These are phyloP conservation scores for Acanthopleura granulata DNA, from an alignment of 2,888 invertebrate genomes.

Conservation along the genomic window DNA sequence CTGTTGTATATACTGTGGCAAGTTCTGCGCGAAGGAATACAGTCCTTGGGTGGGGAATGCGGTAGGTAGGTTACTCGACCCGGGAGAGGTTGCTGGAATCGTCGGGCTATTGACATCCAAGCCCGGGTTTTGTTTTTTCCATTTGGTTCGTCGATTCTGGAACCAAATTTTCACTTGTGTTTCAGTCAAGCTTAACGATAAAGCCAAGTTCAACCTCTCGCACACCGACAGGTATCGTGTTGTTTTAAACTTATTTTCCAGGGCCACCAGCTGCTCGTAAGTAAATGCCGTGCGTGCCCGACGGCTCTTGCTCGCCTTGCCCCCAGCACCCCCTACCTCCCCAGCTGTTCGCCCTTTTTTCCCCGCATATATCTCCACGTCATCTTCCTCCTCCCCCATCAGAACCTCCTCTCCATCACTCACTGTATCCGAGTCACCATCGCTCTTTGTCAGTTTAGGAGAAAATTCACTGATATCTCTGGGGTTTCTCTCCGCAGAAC, in stretches of 20 bases:
- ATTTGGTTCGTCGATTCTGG: slow-evolving; percentile 92
- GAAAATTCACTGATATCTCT: too few species aligned
- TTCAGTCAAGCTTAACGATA: slow-evolving; percentile 94
- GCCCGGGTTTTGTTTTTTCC: slow-evolving; percentile 99
- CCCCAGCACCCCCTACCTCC: not conserved
- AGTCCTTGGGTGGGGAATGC: slow-evolving; percentile 15
- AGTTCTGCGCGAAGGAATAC: slow-evolving; percentile 2
- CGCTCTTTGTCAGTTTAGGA: not conserved
- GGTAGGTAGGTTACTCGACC: not conserved
- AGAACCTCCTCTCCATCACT: slow-evolving; percentile 1
- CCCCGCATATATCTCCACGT: not conserved
- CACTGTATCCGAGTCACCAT: not conserved
- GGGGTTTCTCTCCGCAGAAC: too few species aligned
- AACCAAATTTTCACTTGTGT: slow-evolving; percentile 81
- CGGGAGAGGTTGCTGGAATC: slow-evolving; percentile 7
- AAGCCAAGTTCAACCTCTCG: slow-evolving; percentile 94
- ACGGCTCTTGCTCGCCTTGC: slow-evolving; percentile 81
- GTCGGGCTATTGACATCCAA: slow-evolving; percentile 83
- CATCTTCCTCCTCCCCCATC: not conserved
- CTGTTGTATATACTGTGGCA: slow-evolving; percentile 11
- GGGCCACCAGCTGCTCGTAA: slow-evolving; percentile 94
- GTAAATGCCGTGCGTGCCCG: slow-evolving; percentile 97
- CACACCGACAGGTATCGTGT: slow-evolving; percentile 95
- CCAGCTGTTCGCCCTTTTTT: slow-evolving; percentile 9
- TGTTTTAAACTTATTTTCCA: slow-evolving; percentile 99